Conservation (phyloP, 1,140 invertebrate genomes). For the Trissolcus basalis region DNA sequence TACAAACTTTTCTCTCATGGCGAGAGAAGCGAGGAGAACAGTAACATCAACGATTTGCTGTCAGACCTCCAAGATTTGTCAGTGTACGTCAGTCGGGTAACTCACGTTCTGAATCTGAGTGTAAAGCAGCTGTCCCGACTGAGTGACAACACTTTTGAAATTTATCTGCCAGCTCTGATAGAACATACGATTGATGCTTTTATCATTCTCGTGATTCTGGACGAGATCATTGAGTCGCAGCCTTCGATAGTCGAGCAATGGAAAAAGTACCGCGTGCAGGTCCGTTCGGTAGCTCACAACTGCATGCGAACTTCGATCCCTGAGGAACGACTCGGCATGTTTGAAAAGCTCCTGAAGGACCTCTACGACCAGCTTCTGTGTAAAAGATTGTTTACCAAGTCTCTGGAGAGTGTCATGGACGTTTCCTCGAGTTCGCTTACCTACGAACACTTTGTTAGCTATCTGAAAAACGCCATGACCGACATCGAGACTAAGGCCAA, state of each 20-base stretch:
- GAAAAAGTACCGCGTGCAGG: conserved; percentile 82
- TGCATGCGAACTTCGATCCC: conserved; percentile 79
- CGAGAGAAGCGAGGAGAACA: conserved; percentile 74
- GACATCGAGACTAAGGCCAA: conserved; percentile 81
- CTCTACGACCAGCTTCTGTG: conserved; percentile 77
- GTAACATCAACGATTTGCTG: conserved; percentile 63
- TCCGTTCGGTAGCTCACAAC: conserved; percentile 83
- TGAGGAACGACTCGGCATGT: conserved; percentile 78
- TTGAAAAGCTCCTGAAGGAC: conserved; percentile 82
- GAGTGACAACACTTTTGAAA: conserved; percentile 60
- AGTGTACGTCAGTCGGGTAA: conserved; percentile 74
- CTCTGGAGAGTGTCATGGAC: conserved; percentile 81
- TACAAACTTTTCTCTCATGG: conserved; percentile 80
- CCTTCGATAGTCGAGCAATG: conserved; percentile 81
- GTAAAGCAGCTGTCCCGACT: conserved; percentile 69
- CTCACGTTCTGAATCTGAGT: conserved; percentile 63
- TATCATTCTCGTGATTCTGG: conserved; percentile 82
- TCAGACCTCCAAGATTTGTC: conserved; percentile 72
- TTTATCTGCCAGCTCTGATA: conserved; percentile 73
- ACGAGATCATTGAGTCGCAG: conserved; percentile 81
- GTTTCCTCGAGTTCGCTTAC: conserved; percentile 82
- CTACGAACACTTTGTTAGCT: conserved; percentile 83
- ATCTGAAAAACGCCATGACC: conserved; percentile 80
- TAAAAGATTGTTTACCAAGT: conserved; percentile 69
- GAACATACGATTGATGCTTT: conserved; percentile 82